Base-by-base conservation (phyloP, 2,797 vertebrate species). In the Psittacula echo region DNA sequence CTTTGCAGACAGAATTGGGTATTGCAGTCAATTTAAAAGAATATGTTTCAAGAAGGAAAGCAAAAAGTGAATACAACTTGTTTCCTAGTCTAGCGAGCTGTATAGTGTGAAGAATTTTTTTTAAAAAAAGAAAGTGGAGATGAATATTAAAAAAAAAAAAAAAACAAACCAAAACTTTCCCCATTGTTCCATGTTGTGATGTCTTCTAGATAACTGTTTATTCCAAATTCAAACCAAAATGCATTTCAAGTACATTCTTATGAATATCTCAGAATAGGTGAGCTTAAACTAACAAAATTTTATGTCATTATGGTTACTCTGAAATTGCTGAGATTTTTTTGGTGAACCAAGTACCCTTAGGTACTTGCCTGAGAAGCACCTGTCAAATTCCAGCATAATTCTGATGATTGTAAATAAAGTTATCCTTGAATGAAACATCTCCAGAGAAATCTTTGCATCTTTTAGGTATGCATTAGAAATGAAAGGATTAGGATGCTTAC, bases 401-500 rank as follows among this genome's bases (percentile, higher is more conserved):
- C 42, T 2, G 2, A 8, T 39, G 4, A 19, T 0, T 77, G 18
- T 4, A 73, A 90, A 70, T 44, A 20, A 81, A 58, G 2, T 50
- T 92, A 76, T 75, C 32, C 15, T 87, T 64, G 29, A 79, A 87
- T 0, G 5, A 54, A 79, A 22, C 5, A 30, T 29, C 32, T 71
- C 21, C 10, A 34, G 18, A 48, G 30, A 87, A 90, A 73, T n/a
- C 17, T 45, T 82, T 53, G 24, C 9, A 5, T 85, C 41, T 39
- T 41, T 71, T 78, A 72, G 26, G 14, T 83, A 51, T 80, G 30
- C 8, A 65, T 68, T 87, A 56, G 34, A 83, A 91, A 71, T 53
- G 6, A 91, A 87, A 85, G 29, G 20, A 91, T 88, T 89, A 77
- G 60, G 58, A 58, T 68, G 48, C 41, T 71, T 82, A 24, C 10